These are phyloP conservation scores for Pocillopora meandrina DNA, from an alignment of 92 coral and sea anemone species.

Conservation along the genomic window DNA sequence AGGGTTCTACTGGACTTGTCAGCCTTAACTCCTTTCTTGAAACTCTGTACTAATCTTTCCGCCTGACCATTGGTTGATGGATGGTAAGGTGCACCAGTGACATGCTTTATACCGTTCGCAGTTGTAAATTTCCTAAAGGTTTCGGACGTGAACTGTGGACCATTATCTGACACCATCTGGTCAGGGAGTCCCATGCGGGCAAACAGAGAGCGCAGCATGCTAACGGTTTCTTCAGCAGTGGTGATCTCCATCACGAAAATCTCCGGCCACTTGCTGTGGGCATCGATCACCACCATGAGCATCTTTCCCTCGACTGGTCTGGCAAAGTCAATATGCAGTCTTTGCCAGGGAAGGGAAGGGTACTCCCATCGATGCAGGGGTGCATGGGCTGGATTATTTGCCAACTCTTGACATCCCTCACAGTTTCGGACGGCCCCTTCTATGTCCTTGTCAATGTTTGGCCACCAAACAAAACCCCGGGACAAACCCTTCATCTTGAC, in stretches of 20 bases:
- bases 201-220: no score
- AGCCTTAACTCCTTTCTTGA: neutral
- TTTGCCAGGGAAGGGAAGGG: no score
- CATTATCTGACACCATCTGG: no score
- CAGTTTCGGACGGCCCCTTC: no score
- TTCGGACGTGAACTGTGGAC: neutral
- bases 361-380: constrained; percentile 1
- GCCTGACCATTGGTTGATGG: constrained; percentile 61
- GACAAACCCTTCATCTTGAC: no score
- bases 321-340: constrained; percentile 31
- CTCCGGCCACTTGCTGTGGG: constrained; percentile 57
- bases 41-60: constrained; percentile 34
- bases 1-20: neutral
- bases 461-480: no score
- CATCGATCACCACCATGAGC: constrained; percentile 55
- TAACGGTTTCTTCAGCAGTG: no score
- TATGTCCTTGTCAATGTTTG: no score
- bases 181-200: no score
- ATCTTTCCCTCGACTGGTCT: constrained; percentile 40
- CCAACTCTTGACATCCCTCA: constrained; percentile 33
- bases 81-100: constrained; percentile 17
- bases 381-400: constrained; percentile 5
- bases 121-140: constrained; percentile 10
- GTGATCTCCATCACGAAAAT: no score
- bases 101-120: neutral